Conservation (phyloP, 2,797 vertebrate species). For the Zalophus californianus region DNA sequence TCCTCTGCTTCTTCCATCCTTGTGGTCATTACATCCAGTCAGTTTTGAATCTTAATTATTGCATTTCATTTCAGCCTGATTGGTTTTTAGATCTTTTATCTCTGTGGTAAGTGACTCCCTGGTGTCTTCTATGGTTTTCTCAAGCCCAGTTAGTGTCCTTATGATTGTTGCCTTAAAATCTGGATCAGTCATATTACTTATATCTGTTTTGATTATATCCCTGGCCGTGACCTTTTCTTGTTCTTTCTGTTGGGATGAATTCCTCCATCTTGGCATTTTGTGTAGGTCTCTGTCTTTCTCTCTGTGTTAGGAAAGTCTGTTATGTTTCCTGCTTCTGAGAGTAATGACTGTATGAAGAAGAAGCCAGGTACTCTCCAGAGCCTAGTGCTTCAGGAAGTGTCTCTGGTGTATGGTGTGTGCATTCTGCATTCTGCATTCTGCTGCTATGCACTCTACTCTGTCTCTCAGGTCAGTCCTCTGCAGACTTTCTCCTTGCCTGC, state of each 20-base stretch:
- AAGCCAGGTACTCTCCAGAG: no score
- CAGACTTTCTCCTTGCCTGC: neutral
- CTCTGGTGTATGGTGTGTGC: neutral
- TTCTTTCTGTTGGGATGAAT: neutral
- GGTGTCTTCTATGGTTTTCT: neutral
- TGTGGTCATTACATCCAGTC: neutral
- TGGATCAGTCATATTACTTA: neutral
- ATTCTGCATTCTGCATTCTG: neutral
- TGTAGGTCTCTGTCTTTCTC: neutral
- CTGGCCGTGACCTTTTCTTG: neutral
- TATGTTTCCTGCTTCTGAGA: neutral
- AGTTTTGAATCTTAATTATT: neutral
- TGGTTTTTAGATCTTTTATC: neutral
- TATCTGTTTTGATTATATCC: neutral
- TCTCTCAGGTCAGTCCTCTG: neutral
- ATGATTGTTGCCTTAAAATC: neutral
- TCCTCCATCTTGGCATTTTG: neutral
- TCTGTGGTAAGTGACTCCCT: neutral
- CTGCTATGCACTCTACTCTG: neutral
- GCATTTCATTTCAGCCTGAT: neutral
- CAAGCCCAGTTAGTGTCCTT: neutral
- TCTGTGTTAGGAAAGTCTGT: neutral
- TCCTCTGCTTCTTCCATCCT: neutral
- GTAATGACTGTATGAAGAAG: neutral
- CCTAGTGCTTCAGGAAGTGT: neutral